Base-by-base conservation (phyloP, 2,888 invertebrate genomes). In the Enchytraeus crypticus region DNA sequence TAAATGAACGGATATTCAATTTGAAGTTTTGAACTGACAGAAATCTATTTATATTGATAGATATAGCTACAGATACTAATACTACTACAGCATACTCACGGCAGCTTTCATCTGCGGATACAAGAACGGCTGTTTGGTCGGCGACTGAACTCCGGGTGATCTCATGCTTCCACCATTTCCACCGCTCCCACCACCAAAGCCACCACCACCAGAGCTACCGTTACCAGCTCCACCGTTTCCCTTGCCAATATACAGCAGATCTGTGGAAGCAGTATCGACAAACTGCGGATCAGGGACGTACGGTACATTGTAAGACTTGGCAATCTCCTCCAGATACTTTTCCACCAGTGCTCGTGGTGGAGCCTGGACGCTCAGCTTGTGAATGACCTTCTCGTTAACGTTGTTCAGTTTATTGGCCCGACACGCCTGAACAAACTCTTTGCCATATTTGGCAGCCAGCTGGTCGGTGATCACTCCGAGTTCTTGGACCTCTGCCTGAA, bases 291-390 rank as follows among this genome's bases (percentile, higher is more conserved):
- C 53, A 18, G 53, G 27, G n/a, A 51, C 32, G 79, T 96, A 98
- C 54, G 88, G 87, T 54, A 98, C 87, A 79, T 92, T 89, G 76
- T 92, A 96, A 72, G 89, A 90, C 79, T 89, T 92, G 1, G 97
- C 93, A 71, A 98, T 98, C 82, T 96, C 97, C 72, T 95, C 88
- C 70, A 97, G 81, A 82, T 87, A 82, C 75, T 89, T 90, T 77
- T 98, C 98, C 5, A 98, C 89, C 23, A 99, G 83, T 59, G 93
- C 82, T 77, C 93, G 96, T 0, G 96, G 91, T 2, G 98, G 98
- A 34, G 93, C 92, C 71, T 95, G 74, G 1, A 77, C 75, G 43
- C 72, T 69, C 45, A 77, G 69, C 66, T 76, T 77, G 96, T 49
- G 93, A 90, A 72, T 90, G 46, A 98, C 79, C 77, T 95, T 95